Base-by-base conservation (phyloP, 2,797 vertebrate genomes). In the Triplophysa yarkandensis region DNA sequence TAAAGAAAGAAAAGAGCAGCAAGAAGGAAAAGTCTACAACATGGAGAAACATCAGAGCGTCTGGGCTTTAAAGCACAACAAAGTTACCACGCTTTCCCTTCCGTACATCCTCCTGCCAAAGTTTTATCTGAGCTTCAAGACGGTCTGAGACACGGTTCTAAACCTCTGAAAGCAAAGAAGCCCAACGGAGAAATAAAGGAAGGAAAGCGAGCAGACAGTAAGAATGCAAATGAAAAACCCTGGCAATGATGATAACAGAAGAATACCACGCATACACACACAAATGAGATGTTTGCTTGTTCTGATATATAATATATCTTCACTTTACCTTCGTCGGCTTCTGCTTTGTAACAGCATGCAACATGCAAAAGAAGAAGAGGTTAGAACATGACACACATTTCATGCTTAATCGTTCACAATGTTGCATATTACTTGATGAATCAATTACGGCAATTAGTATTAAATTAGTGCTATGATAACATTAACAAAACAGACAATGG, bases 271-370 rank as follows among this genome's bases (percentile, higher is more conserved):
- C 77, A 77, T 50, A 32, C 79, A 75, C 60, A 83, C 63, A 17
- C 77, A 79, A 85, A 90, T 85, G 69, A 77, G 74, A 77, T 81
- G 71, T 72, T 72, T 72, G 68, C 69, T 61, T 68, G 50, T 73
- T 61, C 46, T 69, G 54, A 79, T 70, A 76, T 66, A 62, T 72
- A 82, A 80, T 76, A 82, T 77, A 74, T 80, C 80, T 78, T 81
- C 72, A 69, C 85, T 91, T 98, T 98, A 99, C 96, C 97, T 98
- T 97, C 94, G 17, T 94, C 91, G 85, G 89, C 90, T 83, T 96
- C 97, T 98, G 95, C 83, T 88, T 94, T 94, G 91, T 89, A 90
- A 94, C 95, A 85, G 92, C 96, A 98, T 98, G 96, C 97, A 98
- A 92, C 95, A 96, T 96, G 95, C 96, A 83, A 97, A 92, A 97